Evolutionary conservation across 2,888 invertebrate genomes (phyloP), one percentile per base, ranked within the genome.

Genomic region (Halictus quadricinctus): DNA sequence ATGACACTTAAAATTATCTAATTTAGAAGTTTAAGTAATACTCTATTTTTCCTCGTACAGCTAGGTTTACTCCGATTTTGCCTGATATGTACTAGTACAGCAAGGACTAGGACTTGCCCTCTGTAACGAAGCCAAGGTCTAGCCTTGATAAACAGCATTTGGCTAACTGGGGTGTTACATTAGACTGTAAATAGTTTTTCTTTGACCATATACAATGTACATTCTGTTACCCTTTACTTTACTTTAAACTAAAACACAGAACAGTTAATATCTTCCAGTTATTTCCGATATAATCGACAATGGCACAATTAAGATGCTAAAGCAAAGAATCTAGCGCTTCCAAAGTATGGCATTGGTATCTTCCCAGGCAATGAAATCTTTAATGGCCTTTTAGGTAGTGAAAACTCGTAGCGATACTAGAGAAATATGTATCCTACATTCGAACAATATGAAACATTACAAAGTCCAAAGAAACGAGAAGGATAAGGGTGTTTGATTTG

Each of bases 331-430:
- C 85, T 90, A 89, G 90, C 90, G 88, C 90, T 90, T 90, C 90
- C 90, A 90, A 86, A 87, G 85, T 90, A 85, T 77, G 93, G 91
- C 91, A 91, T 88, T 90, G 91, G 91, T 92, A 90, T 93, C 92
- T 93, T 91, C 89, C 85, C 90, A 88, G 91, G 89, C 91, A 90
- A 90, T 90, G 89, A 91, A 92, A 91, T 88, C 87, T 91, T 86
- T 90, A 91, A 94, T 91, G 93, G 93, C 92, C 92, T 93, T 93
- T 92, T 88, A 88, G 91, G 81, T 89, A 87, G 86, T 88, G 88
- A 76, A 83, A 88, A 91, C 84, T 91, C 84, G 88, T 91, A 90
- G 88, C 83, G 85, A 90, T 81, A 81, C 86, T 88, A 87, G 84
- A 87, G 69, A 79, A 89, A 85, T 58, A 76, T 87, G 88, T 91